Conservation (phyloP, 1,140 invertebrate genomes). For the Polypedilum pembai region DNA sequence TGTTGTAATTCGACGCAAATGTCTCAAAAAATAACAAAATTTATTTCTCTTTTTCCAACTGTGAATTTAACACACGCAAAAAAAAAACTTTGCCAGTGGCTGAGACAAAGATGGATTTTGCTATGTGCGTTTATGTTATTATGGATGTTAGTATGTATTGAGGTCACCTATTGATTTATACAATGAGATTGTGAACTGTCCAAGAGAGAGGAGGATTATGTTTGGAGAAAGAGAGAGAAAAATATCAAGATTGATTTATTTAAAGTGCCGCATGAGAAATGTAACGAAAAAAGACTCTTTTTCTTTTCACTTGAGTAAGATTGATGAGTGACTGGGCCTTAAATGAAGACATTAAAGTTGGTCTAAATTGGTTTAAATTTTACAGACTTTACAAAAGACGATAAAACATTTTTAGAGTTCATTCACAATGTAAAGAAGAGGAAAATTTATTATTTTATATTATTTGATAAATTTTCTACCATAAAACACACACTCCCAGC, state of each 20-base stretch:
- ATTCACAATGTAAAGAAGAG: too few species aligned
- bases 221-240: too few species aligned
- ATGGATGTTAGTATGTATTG: neutral
- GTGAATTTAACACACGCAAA: neutral
- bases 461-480: slow-evolving; percentile 2
- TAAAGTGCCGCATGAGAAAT: too few species aligned
- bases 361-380: neutral
- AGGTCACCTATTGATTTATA: slow-evolving; percentile 8
- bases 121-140: neutral
- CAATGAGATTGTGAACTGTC: neutral
- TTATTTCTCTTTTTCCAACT: neutral
- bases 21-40: slow-evolving; percentile 4
- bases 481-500: neutral
- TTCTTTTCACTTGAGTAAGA: too few species aligned
- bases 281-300: too few species aligned
- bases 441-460: neutral
- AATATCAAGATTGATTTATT: too few species aligned
- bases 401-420: too few species aligned
- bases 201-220: neutral
- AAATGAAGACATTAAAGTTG: neutral
- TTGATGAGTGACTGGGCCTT: neutral
- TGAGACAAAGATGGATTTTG: neutral
- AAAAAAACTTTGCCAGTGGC: neutral
- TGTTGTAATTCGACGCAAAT: neutral
- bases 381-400: too few species aligned